A percentile compares a stretch with the other conserved stretches of the same genome.
Evolutionary conservation across 2,888 invertebrate genomes (phyloP).

Genomic region (Creontiades dilutus): DNA sequence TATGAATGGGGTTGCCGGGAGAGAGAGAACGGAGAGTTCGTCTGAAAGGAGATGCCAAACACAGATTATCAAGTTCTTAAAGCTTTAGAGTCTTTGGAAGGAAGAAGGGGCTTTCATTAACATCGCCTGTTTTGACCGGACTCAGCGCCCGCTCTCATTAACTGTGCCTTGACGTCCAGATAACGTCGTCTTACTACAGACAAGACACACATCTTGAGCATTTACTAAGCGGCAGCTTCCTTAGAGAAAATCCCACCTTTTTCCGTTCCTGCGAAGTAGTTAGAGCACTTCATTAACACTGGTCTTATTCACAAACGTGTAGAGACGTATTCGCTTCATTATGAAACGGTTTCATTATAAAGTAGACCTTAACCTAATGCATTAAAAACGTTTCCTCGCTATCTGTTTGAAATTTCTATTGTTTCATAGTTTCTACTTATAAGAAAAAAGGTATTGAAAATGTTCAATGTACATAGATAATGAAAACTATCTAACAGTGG

Average conservation of each 20-base stretch:
- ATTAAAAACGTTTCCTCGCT: too few species aligned
- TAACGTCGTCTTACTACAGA: conserved; percentile 35
- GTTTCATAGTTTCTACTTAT: too few species aligned
- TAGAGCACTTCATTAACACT: not conserved
- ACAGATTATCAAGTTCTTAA: conserved; percentile 47
- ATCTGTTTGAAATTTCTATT: too few species aligned
- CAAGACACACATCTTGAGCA: conserved; percentile 45
- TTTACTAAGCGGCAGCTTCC: not conserved
- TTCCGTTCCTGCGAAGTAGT: not conserved
- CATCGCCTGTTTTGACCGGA: conserved; percentile 47
- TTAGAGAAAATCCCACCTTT: not conserved
- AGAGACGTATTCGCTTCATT: not conserved
- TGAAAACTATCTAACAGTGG: too few species aligned
- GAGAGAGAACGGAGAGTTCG: not conserved
- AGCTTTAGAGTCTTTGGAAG: conserved; percentile 15
- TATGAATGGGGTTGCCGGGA: conserved; percentile 45
- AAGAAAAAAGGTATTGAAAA: too few species aligned
- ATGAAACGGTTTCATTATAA: too few species aligned
- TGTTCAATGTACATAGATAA: too few species aligned
- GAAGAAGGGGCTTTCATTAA: conserved; percentile 44
- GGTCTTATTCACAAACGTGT: not conserved
- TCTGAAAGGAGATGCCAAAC: conserved; percentile 61
- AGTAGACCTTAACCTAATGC: too few species aligned
- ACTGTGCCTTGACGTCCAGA: conserved; percentile 18
- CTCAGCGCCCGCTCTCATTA: conserved; percentile 43